Evolutionary conservation across 2,113 vertebrate genomes (phyloP).

Genomic region (Haemorhous mexicanus): DNA sequence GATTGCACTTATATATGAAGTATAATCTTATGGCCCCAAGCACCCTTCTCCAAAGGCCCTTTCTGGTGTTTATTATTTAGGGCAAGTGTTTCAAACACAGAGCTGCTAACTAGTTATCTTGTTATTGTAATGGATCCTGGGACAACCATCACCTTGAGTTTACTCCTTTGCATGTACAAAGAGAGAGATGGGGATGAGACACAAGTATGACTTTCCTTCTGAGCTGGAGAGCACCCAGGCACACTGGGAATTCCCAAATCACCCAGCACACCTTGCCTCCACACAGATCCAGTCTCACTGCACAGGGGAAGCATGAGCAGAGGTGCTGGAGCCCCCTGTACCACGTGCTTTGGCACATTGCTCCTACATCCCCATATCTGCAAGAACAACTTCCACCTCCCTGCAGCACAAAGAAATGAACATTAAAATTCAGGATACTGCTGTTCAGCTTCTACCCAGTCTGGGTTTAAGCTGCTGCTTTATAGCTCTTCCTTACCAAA

Average conservation of each 20-base stretch:
- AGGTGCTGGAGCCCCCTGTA: not conserved
- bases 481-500: not conserved
- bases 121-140: not conserved
- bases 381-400: not conserved
- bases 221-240: not conserved
- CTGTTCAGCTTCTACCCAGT: not conserved
- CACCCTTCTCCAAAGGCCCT: not conserved
- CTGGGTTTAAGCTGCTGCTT: not conserved
- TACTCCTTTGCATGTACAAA: not conserved
- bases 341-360: not conserved
- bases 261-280: not conserved
- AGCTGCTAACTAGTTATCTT: not conserved
- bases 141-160: not conserved
- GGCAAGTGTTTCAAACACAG: not conserved
- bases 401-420: not conserved
- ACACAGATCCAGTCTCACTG: not conserved
- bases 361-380: not conserved
- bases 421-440: not conserved
- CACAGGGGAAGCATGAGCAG: fast-evolving
- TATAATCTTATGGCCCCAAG: not conserved
- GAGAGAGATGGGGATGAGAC: not conserved
- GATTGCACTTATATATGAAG: not conserved
- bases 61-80: not conserved
- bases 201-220: not conserved
- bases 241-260: not conserved